A percentile compares a stretch with the other conserved stretches of the same genome.
phyloP scores from a whole-genome alignment of 2,888 invertebrate genomes.

The Abrostola tripartita region DNA sequence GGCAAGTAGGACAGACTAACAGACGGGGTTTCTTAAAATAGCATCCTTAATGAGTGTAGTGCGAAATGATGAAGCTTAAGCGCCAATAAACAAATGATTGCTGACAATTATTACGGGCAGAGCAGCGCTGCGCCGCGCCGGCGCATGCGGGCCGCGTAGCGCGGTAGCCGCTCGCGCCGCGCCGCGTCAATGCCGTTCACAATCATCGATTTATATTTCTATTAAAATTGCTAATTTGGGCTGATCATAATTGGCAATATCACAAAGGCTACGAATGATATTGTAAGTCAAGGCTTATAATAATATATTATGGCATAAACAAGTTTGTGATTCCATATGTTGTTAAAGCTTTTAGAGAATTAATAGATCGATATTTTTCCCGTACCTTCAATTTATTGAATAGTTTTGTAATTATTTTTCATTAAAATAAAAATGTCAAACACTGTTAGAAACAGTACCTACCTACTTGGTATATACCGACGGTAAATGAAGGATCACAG shows the following conservation, averaged over 20 bases:
- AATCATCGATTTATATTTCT: conserved; percentile 54
- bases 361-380: conserved; percentile 10
- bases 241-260: conserved; percentile 31
- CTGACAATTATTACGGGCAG: conserved; percentile 64
- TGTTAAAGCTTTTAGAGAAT: conserved; percentile 4
- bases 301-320: conserved; percentile 6
- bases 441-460: no score
- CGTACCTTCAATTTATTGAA: not conserved
- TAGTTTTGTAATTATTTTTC: no score
- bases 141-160: conserved; percentile 54
- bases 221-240: conserved; percentile 45
- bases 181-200: conserved; percentile 41
- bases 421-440: no score
- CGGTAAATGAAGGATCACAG: no score
- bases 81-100: conserved; percentile 80
- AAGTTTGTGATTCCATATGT: conserved; percentile 19
- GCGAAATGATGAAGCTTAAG: conserved; percentile 75
- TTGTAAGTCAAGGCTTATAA: conserved; percentile 25
- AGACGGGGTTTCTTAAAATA: conserved; percentile 76
- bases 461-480: no score
- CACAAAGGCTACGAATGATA: conserved; percentile 31
- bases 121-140: conserved; percentile 42
- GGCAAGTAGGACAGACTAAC: conserved; percentile 73
- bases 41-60: conserved; percentile 70
- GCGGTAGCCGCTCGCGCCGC: conserved; percentile 57